Conservation (phyloP, 1,140 invertebrate genomes). For the Protaetia brevitarsis region DNA sequence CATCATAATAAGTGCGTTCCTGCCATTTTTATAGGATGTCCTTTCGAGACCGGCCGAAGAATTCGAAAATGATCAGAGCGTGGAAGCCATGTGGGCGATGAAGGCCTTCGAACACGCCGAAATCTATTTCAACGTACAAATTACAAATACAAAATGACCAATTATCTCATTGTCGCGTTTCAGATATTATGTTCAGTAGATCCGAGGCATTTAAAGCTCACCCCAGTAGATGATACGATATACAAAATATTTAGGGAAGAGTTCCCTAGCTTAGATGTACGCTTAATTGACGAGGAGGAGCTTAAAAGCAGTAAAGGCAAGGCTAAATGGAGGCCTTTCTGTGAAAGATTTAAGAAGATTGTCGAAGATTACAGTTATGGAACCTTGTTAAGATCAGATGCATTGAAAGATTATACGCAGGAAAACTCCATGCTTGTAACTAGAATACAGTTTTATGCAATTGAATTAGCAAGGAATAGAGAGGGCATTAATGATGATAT, state of each 20-base stretch:
- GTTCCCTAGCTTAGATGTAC: slow-evolving; percentile 81
- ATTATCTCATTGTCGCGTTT: slow-evolving; percentile 40
- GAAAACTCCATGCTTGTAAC: slow-evolving; percentile 86
- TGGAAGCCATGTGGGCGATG: slow-evolving; percentile 88
- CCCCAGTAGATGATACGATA: slow-evolving; percentile 85
- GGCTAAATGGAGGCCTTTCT: slow-evolving; percentile 86
- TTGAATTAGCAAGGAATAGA: slow-evolving; percentile 91
- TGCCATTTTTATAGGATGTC: slow-evolving; percentile 51
- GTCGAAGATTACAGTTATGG: slow-evolving; percentile 95
- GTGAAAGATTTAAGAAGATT: slow-evolving; percentile 79
- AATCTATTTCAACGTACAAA: slow-evolving; percentile 88
- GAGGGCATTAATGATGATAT: slow-evolving; percentile 84
- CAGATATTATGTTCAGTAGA: slow-evolving; percentile 87
- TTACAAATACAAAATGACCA: background rate
- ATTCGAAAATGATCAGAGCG: slow-evolving; percentile 77
- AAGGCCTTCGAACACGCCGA: slow-evolving; percentile 92
- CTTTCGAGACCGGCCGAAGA: slow-evolving; percentile 75
- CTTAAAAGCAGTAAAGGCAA: slow-evolving; percentile 83
- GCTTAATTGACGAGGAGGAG: slow-evolving; percentile 73
- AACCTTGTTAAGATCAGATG: slow-evolving; percentile 80
- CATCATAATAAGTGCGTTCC: background rate
- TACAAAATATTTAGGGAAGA: slow-evolving; percentile 80
- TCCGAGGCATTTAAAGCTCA: slow-evolving; percentile 76
- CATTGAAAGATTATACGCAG: slow-evolving; percentile 76
- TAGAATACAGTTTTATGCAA: slow-evolving; percentile 91